Evolutionary conservation across 2,888 invertebrate genomes (phyloP).

Genomic region (Yponomeuta evonymella): DNA sequence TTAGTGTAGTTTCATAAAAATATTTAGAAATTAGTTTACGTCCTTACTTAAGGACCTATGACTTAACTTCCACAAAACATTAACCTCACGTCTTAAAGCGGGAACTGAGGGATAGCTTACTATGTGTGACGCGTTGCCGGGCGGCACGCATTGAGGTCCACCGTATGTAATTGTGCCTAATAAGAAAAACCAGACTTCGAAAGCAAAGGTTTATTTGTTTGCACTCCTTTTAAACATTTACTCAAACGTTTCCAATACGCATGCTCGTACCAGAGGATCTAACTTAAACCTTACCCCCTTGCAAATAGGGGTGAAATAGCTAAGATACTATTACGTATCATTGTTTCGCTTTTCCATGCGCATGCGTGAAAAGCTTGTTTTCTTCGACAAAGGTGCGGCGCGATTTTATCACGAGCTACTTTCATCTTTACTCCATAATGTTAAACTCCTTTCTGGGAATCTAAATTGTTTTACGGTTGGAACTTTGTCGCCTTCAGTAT

Average conservation of each 20-base stretch:
- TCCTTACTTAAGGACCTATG: too few species aligned
- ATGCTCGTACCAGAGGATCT: slow-evolving; percentile 35
- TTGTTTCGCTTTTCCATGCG: slow-evolving; percentile 39
- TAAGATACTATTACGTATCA: slow-evolving; percentile 38
- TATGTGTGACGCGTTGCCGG: too few species aligned
- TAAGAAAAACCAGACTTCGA: neutral
- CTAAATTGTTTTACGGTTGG: slow-evolving; percentile 30
- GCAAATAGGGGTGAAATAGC: slow-evolving; percentile 28
- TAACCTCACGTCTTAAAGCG: too few species aligned
- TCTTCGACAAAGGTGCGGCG: slow-evolving; percentile 42
- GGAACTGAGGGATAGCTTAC: too few species aligned
- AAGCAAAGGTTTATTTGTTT: neutral
- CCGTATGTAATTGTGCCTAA: neutral
- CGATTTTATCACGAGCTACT: slow-evolving; percentile 41
- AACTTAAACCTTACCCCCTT: slow-evolving; percentile 28
- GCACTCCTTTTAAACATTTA: slow-evolving; percentile 41
- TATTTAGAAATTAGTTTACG: too few species aligned
- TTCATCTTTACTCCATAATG: slow-evolving; percentile 29
- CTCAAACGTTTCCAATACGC: slow-evolving; percentile 37
- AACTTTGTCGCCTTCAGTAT: slow-evolving; percentile 51
- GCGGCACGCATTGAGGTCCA: neutral
- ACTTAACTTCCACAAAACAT: too few species aligned
- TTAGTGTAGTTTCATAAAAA: too few species aligned
- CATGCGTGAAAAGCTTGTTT: slow-evolving; percentile 55
- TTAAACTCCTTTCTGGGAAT: slow-evolving; percentile 49